phyloP scores from a whole-genome alignment of 2,113 vertebrate species.

The Panthera uncia region DNA sequence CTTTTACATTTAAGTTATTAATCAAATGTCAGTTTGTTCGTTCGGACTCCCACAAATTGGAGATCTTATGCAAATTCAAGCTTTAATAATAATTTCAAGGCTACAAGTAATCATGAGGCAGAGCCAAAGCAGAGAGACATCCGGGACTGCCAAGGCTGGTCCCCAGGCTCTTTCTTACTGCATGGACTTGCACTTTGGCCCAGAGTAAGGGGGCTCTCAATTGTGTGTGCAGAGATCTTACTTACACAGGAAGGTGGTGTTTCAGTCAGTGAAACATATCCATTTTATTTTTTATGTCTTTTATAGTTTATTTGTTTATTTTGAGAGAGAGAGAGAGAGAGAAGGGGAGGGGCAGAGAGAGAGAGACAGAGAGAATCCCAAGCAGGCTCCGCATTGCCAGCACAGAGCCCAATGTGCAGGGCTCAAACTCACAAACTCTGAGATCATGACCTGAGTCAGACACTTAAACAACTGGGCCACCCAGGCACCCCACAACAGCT shows the following conservation, averaged over 20 bases:
- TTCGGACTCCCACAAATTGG: neutral
- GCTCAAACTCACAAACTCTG: no score
- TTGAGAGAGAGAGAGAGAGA: no score
- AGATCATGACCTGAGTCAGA: no score
- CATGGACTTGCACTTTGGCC: neutral
- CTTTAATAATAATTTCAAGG: neutral
- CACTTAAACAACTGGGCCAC: no score
- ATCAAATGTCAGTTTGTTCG: neutral
- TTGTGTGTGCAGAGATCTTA: neutral
- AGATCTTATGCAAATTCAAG: neutral
- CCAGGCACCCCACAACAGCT: neutral
- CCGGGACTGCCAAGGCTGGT: neutral
- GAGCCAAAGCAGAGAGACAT: neutral
- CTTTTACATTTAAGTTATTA: neutral
- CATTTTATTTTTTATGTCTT: neutral
- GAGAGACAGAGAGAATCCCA: no score
- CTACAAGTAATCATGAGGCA: neutral
- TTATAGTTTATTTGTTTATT: no score
- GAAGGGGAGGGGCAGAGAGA: no score
- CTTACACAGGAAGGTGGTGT: neutral
- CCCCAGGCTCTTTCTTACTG: neutral
- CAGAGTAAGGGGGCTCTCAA: neutral
- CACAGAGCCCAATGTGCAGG: no score
- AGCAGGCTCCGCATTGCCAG: no score
- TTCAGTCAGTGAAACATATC: neutral